Percentiles rank a stretch among this genome's conserved stretches.
These are phyloP conservation scores for Muscicapa comitata DNA, from an alignment of 2,797 vertebrate species.

Conservation along the genomic window DNA sequence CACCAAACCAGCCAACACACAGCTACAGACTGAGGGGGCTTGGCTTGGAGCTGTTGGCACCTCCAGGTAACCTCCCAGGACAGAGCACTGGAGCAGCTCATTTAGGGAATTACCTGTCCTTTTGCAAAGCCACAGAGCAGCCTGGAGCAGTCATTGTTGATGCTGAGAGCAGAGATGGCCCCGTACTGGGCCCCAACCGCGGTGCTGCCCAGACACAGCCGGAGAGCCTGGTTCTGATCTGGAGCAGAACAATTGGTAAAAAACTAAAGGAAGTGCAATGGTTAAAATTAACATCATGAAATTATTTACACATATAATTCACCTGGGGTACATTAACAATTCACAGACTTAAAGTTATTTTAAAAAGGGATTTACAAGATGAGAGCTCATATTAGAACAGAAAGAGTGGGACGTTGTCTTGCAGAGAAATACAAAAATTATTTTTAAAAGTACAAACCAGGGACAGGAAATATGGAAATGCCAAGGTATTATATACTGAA, in stretches of 20 bases:
- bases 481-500: not conserved
- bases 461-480: not conserved
- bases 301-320: not conserved
- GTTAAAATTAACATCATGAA: not conserved
- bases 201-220: slow-evolving; percentile 92
- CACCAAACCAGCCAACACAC: not conserved
- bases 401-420: not conserved
- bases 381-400: not conserved
- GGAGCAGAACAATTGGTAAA: not conserved
- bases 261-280: not conserved
- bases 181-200: slow-evolving; percentile 91
- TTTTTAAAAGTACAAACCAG: not conserved
- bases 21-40: not conserved
- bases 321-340: not conserved
- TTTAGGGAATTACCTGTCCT: slow-evolving; percentile 83
- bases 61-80: not conserved
- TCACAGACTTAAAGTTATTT: not conserved
- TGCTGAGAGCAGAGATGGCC: slow-evolving; percentile 92
- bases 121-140: slow-evolving; percentile 96
- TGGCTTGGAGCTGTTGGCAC: not conserved
- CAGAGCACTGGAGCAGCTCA: not conserved
- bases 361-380: not conserved
- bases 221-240: slow-evolving; percentile 95
- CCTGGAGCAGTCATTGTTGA: slow-evolving; percentile 93
- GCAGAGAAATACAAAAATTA: not conserved